Evolutionary conservation across 1,140 invertebrate species (phyloP).

Genomic region (Procambarus virginalis): DNA sequence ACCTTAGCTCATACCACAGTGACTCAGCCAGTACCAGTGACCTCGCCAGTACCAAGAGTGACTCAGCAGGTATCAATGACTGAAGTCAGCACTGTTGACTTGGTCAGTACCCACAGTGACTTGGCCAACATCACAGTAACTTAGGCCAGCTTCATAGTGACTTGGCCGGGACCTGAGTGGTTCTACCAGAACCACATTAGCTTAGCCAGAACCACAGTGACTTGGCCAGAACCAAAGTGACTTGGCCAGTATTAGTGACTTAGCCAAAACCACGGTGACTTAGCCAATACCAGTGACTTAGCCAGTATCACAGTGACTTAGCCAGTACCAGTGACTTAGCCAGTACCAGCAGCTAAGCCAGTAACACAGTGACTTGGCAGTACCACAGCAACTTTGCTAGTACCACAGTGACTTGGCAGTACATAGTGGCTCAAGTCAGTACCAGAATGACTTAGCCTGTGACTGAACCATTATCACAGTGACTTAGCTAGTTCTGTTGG

Average conservation of each 20-base stretch:
- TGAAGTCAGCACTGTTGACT: neutral
- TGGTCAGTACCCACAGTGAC: conserved; percentile 10
- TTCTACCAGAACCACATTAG: neutral
- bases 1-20: conserved; percentile 27
- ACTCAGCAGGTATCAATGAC: neutral
- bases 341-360: conserved; percentile 1
- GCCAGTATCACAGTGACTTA: conserved; percentile 3
- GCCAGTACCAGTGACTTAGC: conserved; percentile 16
- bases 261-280: neutral
- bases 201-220: neutral
- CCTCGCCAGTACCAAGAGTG: conserved; percentile 7
- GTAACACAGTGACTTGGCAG: conserved; percentile 7
- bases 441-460: conserved; percentile 10
- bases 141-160: conserved; percentile 8
- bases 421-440: neutral
- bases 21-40: conserved; percentile 15
- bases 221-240: neutral
- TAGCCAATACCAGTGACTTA: neutral
- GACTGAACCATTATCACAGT: conserved; percentile 18
- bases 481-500: conserved; percentile 6
- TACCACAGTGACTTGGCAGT: conserved; percentile 15
- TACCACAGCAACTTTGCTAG: neutral
- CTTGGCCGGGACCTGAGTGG: neutral
- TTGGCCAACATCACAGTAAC: conserved; percentile 12
- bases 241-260: conserved; percentile 2